Base-by-base conservation (phyloP, 2,888 invertebrate genomes). In the Stenchaetothrips biformis region DNA sequence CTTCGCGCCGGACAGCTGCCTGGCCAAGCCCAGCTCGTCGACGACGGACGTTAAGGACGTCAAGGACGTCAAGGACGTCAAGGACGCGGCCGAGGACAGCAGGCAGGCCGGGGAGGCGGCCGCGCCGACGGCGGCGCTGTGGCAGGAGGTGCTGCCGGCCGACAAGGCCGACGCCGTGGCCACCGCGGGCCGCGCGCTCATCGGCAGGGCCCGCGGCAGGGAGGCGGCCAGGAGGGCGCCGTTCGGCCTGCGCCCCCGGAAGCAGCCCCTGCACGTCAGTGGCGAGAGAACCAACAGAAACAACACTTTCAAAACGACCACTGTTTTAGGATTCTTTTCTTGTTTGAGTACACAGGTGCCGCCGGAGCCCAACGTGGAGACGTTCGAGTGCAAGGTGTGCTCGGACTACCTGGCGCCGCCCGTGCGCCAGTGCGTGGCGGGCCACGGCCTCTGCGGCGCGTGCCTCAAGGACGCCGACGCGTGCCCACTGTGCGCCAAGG, bases 341-440 rank as follows among this genome's bases (percentile, higher is more conserved):
- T n/a, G 4, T 37, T 37, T 37, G 37, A 37, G 37, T 37, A 4
- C 37, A 37, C 37, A 9, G 59, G 18, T 13, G 16, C 21, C 25
- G 7, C 21, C 67, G 21, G 67, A 74, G 67, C 67, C 67, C 67
- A 74, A 74, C 67, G 67, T 74, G 21, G 67, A 74, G 67, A 25
- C 67, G 21, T 74, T 74, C 67, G 67, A 74, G 67, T 74, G 67
- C 67, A 21, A 25, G 9, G 9, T 74, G 25, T 74, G 67, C 67
- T 11, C 67, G 9, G 67, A 74, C 67, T 74, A 25, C 67, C 67
- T 74, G 67, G 21, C 67, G 67, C 67, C 67, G 25, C 67, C 67
- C 6, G 67, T 74, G 7, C 67, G 21, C 67, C 67, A 25, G 21
- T 74, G 67, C 67, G 67, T 25, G 25, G 67, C 67, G 21, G 67